Conservation (phyloP, 2,113 vertebrate species). For the Tupaia chinensis region DNA sequence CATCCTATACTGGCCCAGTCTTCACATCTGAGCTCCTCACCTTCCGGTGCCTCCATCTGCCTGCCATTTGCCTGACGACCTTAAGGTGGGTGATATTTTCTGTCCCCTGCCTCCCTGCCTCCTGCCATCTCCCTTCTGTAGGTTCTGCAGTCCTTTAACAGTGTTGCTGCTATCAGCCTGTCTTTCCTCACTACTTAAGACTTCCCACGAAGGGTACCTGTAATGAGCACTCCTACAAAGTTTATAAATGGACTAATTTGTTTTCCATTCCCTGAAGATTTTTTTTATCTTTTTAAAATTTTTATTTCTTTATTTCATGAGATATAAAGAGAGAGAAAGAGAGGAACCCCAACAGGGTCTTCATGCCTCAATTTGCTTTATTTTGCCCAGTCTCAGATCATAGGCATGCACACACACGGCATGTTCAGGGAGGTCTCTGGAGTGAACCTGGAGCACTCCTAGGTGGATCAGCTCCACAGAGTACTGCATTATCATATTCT, state of each 20-base stretch:
- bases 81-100: accelerated
- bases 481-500: too few species aligned
- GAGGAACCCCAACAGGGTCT: too few species aligned
- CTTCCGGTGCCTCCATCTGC: not conserved
- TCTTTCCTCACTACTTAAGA: not conserved
- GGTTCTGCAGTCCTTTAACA: not conserved
- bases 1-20: accelerated
- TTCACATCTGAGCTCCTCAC: not conserved
- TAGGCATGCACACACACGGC: too few species aligned
- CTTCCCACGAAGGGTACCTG: not conserved
- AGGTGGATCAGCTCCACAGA: too few species aligned
- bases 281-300: not conserved
- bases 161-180: accelerated
- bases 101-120: accelerated
- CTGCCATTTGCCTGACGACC: not conserved
- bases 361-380: too few species aligned
- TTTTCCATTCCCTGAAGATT: not conserved
- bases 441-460: too few species aligned
- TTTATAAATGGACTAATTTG: not conserved
- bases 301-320: too few species aligned
- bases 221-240: not conserved
- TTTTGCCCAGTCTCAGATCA: too few species aligned
- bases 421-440: too few species aligned
- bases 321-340: too few species aligned
- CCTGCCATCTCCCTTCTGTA: not conserved